Conservation (phyloP, 2,797 vertebrate genomes). For the Chloroceryle amazona region DNA sequence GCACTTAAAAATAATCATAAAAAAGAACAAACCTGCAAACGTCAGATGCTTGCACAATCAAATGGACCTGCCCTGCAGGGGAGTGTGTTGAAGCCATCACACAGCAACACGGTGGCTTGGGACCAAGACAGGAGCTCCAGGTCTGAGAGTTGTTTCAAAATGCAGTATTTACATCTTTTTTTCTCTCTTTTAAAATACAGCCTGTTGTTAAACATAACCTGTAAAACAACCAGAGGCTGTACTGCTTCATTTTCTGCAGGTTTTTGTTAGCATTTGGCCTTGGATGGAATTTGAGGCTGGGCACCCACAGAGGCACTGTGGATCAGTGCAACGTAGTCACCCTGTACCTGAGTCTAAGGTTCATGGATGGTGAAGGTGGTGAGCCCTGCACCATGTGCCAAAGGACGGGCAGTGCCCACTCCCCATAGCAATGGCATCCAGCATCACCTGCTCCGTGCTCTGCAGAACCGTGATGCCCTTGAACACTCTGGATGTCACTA, state of each 20-base stretch:
- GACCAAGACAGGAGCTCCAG: not conserved
- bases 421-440: not conserved
- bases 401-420: accelerated
- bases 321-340: not conserved
- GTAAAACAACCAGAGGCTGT: not conserved
- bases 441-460: accelerated
- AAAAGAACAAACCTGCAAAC: not conserved
- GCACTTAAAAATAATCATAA: not conserved
- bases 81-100: not conserved
- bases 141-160: not conserved
- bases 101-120: not conserved
- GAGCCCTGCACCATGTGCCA: not conserved
- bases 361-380: not conserved
- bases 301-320: not conserved
- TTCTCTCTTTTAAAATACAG: not conserved
- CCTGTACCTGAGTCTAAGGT: not conserved
- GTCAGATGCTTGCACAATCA: not conserved
- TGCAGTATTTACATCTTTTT: not conserved
- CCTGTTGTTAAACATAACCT: not conserved
- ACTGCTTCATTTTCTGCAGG: not conserved
- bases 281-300: not conserved
- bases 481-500: not conserved
- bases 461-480: not conserved
- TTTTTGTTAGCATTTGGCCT: not conserved
- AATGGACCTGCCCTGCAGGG: not conserved